Evolutionary conservation across 2,888 invertebrate genomes (phyloP).

Genomic region (Ochropleura plecta): DNA sequence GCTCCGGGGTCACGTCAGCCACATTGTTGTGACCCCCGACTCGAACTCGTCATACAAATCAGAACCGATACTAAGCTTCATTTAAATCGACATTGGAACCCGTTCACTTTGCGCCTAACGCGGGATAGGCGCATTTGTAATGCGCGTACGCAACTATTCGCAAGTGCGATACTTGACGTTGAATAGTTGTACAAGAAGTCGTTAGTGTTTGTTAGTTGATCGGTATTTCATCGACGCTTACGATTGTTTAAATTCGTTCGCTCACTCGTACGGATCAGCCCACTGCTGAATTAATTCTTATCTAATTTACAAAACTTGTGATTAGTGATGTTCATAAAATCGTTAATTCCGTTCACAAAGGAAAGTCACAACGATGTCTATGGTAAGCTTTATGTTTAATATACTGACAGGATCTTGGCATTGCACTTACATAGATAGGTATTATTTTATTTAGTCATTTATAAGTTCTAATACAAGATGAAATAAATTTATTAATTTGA

Average conservation of each 20-base stretch:
- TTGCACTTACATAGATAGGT: not conserved
- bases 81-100: constrained; percentile 46
- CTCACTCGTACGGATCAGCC: not conserved
- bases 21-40: constrained; percentile 43
- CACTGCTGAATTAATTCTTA: constrained; percentile 7
- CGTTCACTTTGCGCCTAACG: constrained; percentile 56
- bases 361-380: constrained; percentile 35
- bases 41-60: constrained; percentile 66
- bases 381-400: constrained; percentile 57
- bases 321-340: constrained; percentile 61
- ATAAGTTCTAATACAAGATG: not conserved
- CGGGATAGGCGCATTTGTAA: constrained; percentile 61
- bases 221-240: constrained; percentile 11
- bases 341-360: constrained; percentile 33
- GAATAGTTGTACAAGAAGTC: constrained; percentile 24
- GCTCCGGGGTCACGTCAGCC: constrained; percentile 67
- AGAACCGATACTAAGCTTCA: constrained; percentile 59
- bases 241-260: not conserved
- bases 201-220: constrained; percentile 41
- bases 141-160: constrained; percentile 63
- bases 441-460: not conserved
- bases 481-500: not conserved
- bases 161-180: constrained; percentile 49
- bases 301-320: constrained; percentile 45
- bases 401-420: constrained; percentile 11